Evolutionary conservation across 2,113 vertebrate species (phyloP).

Genomic region (Prunella himalayana): DNA sequence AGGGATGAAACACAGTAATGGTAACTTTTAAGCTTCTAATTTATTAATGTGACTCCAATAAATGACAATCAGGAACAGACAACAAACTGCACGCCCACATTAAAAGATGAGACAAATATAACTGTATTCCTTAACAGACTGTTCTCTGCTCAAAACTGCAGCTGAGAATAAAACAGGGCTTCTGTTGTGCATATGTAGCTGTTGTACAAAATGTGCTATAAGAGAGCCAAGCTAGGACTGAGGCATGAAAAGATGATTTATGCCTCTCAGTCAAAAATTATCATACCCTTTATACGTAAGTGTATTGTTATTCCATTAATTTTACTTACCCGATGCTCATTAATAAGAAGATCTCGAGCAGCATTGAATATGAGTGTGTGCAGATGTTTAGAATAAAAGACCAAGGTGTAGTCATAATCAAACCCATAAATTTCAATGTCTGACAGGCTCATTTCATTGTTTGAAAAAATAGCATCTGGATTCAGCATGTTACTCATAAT

Average conservation of each 20-base stretch:
- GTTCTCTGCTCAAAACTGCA: background rate
- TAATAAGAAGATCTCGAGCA: constrained; percentile 92
- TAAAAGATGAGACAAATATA: background rate
- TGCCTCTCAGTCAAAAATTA: background rate
- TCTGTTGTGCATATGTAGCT: background rate
- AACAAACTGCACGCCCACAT: background rate
- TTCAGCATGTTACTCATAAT: constrained; percentile 84
- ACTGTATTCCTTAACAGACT: background rate
- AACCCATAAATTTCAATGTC: constrained; percentile 97
- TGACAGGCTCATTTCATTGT: constrained; percentile 95
- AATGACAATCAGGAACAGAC: background rate
- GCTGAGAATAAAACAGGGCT: background rate
- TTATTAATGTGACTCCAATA: background rate
- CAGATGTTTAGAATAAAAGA: constrained; percentile 93
- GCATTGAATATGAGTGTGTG: constrained; percentile 95
- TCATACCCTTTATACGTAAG: background rate
- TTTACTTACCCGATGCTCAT: constrained; percentile 86
- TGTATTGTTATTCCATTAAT: background rate
- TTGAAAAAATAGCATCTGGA: constrained; percentile 93
- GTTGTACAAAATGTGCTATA: background rate
- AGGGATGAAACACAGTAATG: background rate
- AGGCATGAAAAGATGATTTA: background rate
- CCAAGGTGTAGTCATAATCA: constrained; percentile 96
- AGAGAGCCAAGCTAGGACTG: background rate
- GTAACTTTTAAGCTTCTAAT: background rate